Evolutionary conservation across 2,113 vertebrate species (phyloP).

Genomic region (Tamias sibiricus): DNA sequence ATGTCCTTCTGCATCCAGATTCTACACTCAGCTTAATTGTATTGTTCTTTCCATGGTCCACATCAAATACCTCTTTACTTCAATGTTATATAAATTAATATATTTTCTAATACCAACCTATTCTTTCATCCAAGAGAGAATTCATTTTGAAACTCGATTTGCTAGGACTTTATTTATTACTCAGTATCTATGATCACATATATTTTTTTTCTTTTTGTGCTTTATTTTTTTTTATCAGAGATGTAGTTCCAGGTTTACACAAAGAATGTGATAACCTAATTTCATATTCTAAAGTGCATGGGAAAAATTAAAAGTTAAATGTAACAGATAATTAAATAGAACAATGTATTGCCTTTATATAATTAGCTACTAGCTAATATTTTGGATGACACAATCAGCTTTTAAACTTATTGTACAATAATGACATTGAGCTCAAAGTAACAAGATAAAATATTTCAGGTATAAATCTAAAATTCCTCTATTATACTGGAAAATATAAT

Average conservation of each 20-base stretch:
- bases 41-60: background rate
- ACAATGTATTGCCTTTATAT: background rate
- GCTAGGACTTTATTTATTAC: background rate
- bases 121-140: background rate
- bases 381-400: background rate
- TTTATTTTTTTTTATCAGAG: background rate
- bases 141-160: background rate
- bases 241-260: background rate
- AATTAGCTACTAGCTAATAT: background rate
- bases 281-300: background rate
- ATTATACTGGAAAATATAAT: slow-evolving; percentile 21
- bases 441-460: slow-evolving; percentile 23
- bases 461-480: background rate
- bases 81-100: background rate
- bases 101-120: background rate
- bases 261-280: background rate
- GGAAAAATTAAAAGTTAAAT: slow-evolving; percentile 37
- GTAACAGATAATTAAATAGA: slow-evolving; percentile 1
- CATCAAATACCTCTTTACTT: background rate
- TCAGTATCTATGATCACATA: background rate
- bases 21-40: background rate
- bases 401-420: background rate
- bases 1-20: background rate
- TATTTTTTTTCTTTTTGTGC: background rate
- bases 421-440: background rate